phyloP scores from a whole-genome alignment of 2,888 invertebrate genomes.

The Andrena bucephala region DNA sequence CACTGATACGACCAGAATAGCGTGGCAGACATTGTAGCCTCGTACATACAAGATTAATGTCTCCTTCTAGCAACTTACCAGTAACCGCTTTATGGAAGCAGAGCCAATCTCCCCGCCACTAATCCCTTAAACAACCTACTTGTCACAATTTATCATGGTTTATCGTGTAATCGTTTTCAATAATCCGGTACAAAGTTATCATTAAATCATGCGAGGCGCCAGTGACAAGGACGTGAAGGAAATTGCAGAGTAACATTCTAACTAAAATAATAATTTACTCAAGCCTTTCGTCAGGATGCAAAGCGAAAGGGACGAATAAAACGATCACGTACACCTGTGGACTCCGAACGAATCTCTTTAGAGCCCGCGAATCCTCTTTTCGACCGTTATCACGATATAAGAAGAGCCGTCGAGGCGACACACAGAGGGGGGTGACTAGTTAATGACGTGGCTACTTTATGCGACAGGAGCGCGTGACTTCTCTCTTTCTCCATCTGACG shows the following conservation, averaged over 20 bases:
- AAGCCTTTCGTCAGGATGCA: neutral
- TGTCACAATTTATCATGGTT: too few relatives aligned
- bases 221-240: too few relatives aligned
- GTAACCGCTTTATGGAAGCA: too few relatives aligned
- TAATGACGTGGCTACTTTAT: constrained; percentile 69
- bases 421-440: constrained; percentile 22
- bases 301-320: neutral
- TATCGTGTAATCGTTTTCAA: too few relatives aligned
- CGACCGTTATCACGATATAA: constrained; percentile 47
- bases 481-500: constrained; percentile 59
- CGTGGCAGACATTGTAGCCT: too few relatives aligned
- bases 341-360: constrained; percentile 24
- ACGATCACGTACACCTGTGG: constrained; percentile 15
- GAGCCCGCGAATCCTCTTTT: constrained; percentile 29
- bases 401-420: constrained; percentile 16
- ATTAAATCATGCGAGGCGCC: too few relatives aligned
- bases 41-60: too few relatives aligned
- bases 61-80: too few relatives aligned
- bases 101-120: too few relatives aligned
- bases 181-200: too few relatives aligned
- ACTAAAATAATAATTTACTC: neutral
- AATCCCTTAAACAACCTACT: too few relatives aligned
- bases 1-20: too few relatives aligned
- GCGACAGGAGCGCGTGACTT: constrained; percentile 57
- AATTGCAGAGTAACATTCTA: neutral